Percentiles rank a stretch among this genome's conserved stretches.
These are phyloP conservation scores for Drosophila seguyi DNA, from an alignment of 1,140 invertebrate genomes.

Conservation along the genomic window DNA sequence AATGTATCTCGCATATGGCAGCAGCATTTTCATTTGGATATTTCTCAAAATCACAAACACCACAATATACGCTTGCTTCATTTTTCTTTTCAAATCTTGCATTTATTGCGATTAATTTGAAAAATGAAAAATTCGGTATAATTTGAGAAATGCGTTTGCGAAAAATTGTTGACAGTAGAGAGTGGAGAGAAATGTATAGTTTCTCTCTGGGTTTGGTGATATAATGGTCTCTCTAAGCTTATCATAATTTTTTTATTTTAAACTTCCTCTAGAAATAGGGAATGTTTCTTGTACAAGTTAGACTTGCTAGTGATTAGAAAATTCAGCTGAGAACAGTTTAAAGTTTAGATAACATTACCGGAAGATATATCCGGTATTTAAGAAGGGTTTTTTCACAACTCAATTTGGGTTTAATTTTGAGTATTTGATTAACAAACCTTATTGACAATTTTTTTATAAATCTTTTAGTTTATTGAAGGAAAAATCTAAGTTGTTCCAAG, in stretches of 20 bases:
- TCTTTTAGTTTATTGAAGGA: no score
- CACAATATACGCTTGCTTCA: slow-evolving; percentile 9
- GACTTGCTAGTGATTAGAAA: slow-evolving; percentile 5
- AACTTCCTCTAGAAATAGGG: slow-evolving; percentile 12
- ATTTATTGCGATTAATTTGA: slow-evolving; percentile 47
- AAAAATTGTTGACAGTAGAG: slow-evolving; percentile 28
- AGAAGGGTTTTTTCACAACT: no score
- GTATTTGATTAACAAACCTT: no score
- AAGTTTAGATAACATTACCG: slow-evolving; percentile 3
- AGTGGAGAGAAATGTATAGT: neutral
- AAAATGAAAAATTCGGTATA: slow-evolving; percentile 25
- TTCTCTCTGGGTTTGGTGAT: slow-evolving; percentile 6
- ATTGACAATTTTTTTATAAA: no score
- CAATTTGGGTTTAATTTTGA: neutral
- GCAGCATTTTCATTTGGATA: slow-evolving; percentile 49
- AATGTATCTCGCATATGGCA: slow-evolving; percentile 53
- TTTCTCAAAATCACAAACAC: slow-evolving; percentile 18
- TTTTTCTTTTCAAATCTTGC: slow-evolving; percentile 39
- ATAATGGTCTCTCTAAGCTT: slow-evolving; percentile 6
- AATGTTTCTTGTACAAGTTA: neutral
- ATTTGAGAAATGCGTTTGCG: slow-evolving; percentile 16
- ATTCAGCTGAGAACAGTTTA: no score
- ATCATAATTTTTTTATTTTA: slow-evolving; percentile 7
- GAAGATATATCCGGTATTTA: neutral
- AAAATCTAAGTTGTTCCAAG: neutral